Evolutionary conservation across 1,140 invertebrate species (phyloP).

Genomic region (Dicyema japonicum): DNA sequence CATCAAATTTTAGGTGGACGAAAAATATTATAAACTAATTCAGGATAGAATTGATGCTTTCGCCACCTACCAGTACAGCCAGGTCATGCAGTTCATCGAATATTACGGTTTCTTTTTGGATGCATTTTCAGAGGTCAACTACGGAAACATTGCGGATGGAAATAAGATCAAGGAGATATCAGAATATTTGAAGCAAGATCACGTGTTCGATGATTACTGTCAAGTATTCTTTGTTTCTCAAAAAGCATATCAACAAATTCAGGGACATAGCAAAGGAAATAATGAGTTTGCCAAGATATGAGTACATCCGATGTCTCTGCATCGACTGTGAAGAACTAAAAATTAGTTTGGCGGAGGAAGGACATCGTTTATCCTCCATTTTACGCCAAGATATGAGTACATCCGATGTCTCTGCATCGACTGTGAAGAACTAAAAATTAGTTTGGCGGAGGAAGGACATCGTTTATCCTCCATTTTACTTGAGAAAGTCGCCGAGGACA

Average conservation of each 20-base stretch:
- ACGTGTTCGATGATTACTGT: slow-evolving; percentile 17
- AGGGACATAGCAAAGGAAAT: slow-evolving; percentile 13
- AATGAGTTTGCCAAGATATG: slow-evolving; percentile 12
- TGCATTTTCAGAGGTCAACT: no score
- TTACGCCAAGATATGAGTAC: slow-evolving; percentile 14
- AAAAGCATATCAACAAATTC: slow-evolving; percentile 15
- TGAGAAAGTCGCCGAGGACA: no score
- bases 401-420: slow-evolving; percentile 16
- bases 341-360: slow-evolving; percentile 10
- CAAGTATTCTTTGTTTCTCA: no score
- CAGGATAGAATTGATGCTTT: no score
- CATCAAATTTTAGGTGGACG: no score
- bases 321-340: slow-evolving; percentile 18
- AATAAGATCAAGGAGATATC: slow-evolving; percentile 11
- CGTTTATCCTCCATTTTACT: no score
- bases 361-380: no score
- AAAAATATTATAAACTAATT: no score
- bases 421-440: slow-evolving; percentile 16
- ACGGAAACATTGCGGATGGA: slow-evolving; percentile 18
- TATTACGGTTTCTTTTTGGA: no score
- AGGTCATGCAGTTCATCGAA: no score
- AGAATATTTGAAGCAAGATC: slow-evolving; percentile 12
- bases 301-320: slow-evolving; percentile 16
- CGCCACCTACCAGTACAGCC: no score
- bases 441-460: slow-evolving; percentile 11